Base-by-base conservation (phyloP, 2,888 invertebrate species). In the Seira musarum region DNA sequence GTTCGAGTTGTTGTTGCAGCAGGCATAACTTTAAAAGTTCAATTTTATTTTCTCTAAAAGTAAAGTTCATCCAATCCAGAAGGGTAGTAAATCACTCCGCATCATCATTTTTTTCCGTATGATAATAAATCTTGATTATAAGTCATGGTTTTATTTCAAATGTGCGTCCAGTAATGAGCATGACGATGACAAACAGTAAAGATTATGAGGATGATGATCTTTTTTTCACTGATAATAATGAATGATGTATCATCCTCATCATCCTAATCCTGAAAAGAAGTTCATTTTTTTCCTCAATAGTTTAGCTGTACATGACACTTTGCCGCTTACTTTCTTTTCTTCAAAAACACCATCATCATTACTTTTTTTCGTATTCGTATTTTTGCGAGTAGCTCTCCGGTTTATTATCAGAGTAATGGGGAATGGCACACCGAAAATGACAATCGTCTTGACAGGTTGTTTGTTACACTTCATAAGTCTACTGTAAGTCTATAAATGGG, bases 291-390 rank as follows among this genome's bases (percentile, higher is more conserved):
- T 60, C 5, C 21, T 60, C 49, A 22, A 22, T 60, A 13, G 60
- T n/a, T 15, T 73, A 73, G 73, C 73, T 65, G 65, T 73, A 73
- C 57, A 8, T 73, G 73, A 73, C 72, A 72, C 30, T 65, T 19
- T 63, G 25, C 46, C 63, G 40, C 71, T 72, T 30, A 19, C 40
- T 63, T 22, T 57, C 21, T 10, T 25, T 24, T 2, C 5, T 22
- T 5, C 13, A 60, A n/a, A n/a, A 49, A 3, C 49, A 49, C 2
- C 17, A 49, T 49, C 15, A n/a, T n/a, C n/a, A n/a, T n/a, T n/a
- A n/a, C 13, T 40, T 17, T 13, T 53, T 15, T 53, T 13, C 53
- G 13, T 5, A 30, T 30, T 30, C n/a, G n/a, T 13, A 40, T 53
- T 53, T 53, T 53, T 53, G 3, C 53, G 17, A 53, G 53, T 53